Evolutionary conservation across 2,797 vertebrate genomes (phyloP).

Genomic region (Chaetophractus vellerosus): DNA sequence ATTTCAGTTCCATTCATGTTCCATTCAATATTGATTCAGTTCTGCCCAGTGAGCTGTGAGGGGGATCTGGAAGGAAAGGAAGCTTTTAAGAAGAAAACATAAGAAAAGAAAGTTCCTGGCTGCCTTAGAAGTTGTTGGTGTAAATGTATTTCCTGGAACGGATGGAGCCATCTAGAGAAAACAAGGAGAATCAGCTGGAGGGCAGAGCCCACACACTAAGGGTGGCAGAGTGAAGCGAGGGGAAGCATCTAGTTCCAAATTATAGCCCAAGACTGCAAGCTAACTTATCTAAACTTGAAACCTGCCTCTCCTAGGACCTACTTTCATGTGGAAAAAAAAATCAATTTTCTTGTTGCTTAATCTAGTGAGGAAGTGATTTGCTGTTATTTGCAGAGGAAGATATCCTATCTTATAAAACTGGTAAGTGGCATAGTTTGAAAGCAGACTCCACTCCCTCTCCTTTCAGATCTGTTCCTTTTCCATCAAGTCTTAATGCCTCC

Average conservation of each 20-base stretch:
- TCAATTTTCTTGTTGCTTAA: slow-evolving; percentile 35
- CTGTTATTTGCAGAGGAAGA: background rate
- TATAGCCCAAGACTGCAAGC: slow-evolving; percentile 20
- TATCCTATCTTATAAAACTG: background rate
- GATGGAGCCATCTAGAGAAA: slow-evolving; percentile 1
- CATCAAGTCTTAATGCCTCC: background rate
- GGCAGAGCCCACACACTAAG: background rate
- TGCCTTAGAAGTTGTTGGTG: background rate
- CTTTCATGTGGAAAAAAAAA: background rate
- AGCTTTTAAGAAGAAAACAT: background rate
- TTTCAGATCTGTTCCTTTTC: background rate
- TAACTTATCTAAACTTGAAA: slow-evolving; percentile 46
- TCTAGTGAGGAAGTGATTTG: background rate
- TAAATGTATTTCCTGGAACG: background rate
- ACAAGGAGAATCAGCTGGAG: background rate
- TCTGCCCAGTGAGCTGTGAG: slow-evolving; percentile 67
- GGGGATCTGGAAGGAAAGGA: background rate
- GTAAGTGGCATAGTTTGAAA: background rate
- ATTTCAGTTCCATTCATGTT: slow-evolving; percentile 40
- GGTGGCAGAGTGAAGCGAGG: background rate
- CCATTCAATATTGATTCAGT: slow-evolving; percentile 26
- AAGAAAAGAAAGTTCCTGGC: slow-evolving; percentile 2
- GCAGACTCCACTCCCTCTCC: background rate
- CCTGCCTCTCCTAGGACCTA: slow-evolving; percentile 36
- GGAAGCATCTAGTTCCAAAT: slow-evolving; percentile 21